These are phyloP conservation scores for Nymphalis polychloros DNA, from an alignment of 2,888 invertebrate genomes.

Conservation along the genomic window DNA sequence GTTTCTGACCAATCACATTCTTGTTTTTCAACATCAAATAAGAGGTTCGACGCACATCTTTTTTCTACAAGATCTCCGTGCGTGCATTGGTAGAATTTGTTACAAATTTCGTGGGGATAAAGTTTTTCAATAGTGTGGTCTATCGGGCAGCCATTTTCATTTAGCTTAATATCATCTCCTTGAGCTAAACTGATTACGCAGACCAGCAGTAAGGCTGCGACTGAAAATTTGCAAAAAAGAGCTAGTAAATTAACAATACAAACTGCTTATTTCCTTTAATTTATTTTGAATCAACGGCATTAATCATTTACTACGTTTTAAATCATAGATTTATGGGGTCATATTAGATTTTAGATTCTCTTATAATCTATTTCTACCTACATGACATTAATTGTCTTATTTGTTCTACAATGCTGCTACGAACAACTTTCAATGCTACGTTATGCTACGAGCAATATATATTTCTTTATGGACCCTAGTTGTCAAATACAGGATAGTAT, in stretches of 20 bases:
- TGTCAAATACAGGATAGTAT: too few relatives aligned
- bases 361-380: too few relatives aligned
- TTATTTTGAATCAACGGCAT: not conserved
- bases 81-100: slow-evolving; percentile 49
- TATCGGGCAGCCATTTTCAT: slow-evolving; percentile 43
- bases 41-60: slow-evolving; percentile 38
- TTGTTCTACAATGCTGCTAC: too few relatives aligned
- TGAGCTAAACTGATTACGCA: slow-evolving; percentile 55
- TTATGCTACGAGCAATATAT: too few relatives aligned
- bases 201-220: slow-evolving; percentile 52
- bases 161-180: slow-evolving; percentile 44
- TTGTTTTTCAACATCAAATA: slow-evolving; percentile 40
- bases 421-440: too few relatives aligned
- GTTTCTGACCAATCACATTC: slow-evolving; percentile 45
- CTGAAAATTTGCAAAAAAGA: slow-evolving; percentile 43
- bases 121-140: slow-evolving; percentile 42
- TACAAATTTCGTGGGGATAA: slow-evolving; percentile 48
- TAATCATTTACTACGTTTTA: too few relatives aligned
- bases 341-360: too few relatives aligned
- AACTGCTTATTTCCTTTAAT: not conserved
- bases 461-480: too few relatives aligned
- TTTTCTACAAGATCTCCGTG: slow-evolving; percentile 47
- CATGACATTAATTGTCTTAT: too few relatives aligned
- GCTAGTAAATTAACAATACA: not conserved
- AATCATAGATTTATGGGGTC: too few relatives aligned